A percentile compares a stretch with the other conserved stretches of the same genome.
These are phyloP conservation scores for Tachysurus vachellii DNA, from an alignment of 2,113 vertebrate genomes.

Conservation along the genomic window DNA sequence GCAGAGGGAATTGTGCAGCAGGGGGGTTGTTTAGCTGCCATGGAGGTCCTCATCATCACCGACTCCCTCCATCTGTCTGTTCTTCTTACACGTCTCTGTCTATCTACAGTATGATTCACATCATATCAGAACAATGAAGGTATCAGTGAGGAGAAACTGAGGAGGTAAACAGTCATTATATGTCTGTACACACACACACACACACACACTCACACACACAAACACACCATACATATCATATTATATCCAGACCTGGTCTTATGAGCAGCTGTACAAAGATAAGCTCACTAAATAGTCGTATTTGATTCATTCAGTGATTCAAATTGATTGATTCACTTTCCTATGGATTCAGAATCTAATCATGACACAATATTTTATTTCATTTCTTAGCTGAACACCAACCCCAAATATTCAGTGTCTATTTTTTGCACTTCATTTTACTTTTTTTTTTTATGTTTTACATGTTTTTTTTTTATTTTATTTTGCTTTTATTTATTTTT, in stretches of 20 bases:
- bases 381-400: neutral
- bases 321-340: neutral
- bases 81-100: constrained; percentile 10
- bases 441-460: neutral
- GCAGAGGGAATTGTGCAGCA: constrained; percentile 54
- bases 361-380: neutral
- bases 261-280: neutral
- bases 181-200: neutral
- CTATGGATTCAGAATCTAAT: neutral
- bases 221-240: neutral
- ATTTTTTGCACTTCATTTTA: neutral
- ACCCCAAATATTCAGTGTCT: neutral
- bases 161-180: constrained; percentile 12
- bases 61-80: constrained; percentile 53
- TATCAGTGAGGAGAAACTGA: neutral
- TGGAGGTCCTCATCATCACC: constrained; percentile 47
- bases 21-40: constrained; percentile 56
- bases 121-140: constrained; percentile 10
- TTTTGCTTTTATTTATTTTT: neutral
- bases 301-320: neutral
- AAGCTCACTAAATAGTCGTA: neutral
- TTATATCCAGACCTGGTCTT: neutral
- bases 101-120: constrained; percentile 23
- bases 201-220: constrained; percentile 4
- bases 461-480: neutral